Evolutionary conservation across 2,113 vertebrate species (phyloP).

Genomic region (Ahaetulla prasina): DNA sequence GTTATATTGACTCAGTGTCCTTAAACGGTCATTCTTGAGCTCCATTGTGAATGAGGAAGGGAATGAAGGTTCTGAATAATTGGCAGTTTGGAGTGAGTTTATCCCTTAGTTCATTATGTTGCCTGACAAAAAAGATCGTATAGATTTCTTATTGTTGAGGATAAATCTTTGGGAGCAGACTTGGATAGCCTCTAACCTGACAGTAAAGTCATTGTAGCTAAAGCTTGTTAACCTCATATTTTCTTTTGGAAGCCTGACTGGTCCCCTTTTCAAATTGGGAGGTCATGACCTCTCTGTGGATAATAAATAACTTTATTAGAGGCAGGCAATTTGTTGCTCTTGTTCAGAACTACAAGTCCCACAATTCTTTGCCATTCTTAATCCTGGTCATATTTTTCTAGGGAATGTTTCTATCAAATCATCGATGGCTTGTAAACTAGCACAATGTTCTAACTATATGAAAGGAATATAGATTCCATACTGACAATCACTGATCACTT

Average conservation of each 20-base stretch:
- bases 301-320: not conserved
- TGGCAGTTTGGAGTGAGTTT: not conserved
- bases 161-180: not conserved
- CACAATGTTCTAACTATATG: not conserved
- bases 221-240: not conserved
- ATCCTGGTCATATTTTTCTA: not conserved
- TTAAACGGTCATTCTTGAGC: not conserved
- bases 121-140: not conserved
- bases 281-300: not conserved
- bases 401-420: not conserved
- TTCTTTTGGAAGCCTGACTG: not conserved
- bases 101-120: not conserved
- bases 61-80: not conserved
- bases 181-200: not conserved
- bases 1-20: not conserved
- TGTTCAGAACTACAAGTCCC: not conserved
- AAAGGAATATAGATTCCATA: not conserved
- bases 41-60: not conserved
- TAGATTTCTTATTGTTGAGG: not conserved
- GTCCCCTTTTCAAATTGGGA: not conserved
- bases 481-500: not conserved
- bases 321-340: not conserved
- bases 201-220: not conserved
- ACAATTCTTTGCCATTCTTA: not conserved
- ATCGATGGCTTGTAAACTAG: not conserved